Conservation (phyloP, 2,113 vertebrate species). For the Embiotoca jacksoni region DNA sequence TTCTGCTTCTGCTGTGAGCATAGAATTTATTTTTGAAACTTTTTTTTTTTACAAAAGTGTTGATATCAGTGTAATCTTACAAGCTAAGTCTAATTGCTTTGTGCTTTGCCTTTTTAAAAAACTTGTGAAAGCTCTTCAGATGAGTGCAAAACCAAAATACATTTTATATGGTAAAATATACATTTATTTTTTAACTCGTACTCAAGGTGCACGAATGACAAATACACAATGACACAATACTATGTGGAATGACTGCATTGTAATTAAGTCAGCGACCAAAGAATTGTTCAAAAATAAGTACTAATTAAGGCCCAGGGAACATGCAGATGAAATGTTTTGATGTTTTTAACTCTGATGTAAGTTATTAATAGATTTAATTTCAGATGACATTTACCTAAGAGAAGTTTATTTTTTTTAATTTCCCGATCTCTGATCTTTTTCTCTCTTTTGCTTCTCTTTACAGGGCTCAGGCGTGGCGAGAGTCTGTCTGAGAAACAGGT, state of each 20-base stretch:
- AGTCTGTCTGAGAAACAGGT: conserved; percentile 97
- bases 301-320: neutral
- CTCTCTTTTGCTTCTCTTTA: conserved; percentile 29
- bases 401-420: conserved; percentile 12
- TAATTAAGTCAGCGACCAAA: conserved; percentile 9
- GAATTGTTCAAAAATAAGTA: neutral
- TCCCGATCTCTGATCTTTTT: neutral
- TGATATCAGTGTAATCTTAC: neutral
- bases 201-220: neutral
- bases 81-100: neutral
- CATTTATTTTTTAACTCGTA: neutral
- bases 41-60: neutral
- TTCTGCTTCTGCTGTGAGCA: neutral
- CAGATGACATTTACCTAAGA: conserved; percentile 5
- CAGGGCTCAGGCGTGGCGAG: conserved; percentile 95
- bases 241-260: neutral
- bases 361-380: conserved; percentile 40
- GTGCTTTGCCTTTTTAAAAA: neutral
- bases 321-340: neutral
- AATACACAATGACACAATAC: neutral
- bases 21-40: neutral
- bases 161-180: neutral
- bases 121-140: neutral
- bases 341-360: neutral
- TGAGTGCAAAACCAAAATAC: neutral